These are phyloP conservation scores for Psittacula echo DNA, from an alignment of 2,797 vertebrate genomes.

Conservation along the genomic window DNA sequence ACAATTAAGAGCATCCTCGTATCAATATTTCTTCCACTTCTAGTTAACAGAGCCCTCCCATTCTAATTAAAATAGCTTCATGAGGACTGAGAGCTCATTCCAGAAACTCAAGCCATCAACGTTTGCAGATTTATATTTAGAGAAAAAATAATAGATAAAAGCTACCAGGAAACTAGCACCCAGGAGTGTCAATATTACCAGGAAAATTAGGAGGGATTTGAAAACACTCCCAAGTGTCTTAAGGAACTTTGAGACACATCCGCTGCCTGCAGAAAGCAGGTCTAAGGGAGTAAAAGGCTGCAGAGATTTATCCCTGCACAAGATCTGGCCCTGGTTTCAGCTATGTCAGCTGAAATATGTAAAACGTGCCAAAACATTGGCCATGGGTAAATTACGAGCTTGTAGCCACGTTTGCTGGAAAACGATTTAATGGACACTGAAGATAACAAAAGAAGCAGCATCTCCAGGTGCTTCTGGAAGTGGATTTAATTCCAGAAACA, in stretches of 20 bases:
- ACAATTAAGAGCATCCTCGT: background rate
- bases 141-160: background rate
- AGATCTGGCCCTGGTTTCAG: background rate
- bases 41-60: conserved; percentile 60
- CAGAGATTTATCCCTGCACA: background rate
- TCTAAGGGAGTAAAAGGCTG: background rate
- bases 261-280: background rate
- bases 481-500: background rate
- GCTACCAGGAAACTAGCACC: conserved; percentile 25
- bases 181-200: conserved; percentile 49
- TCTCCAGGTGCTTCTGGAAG: background rate
- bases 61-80: conserved; percentile 63
- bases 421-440: background rate
- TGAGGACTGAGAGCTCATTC: conserved; percentile 39
- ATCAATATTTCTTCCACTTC: conserved; percentile 27
- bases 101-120: conserved; percentile 39
- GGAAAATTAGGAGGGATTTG: conserved; percentile 54
- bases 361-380: background rate
- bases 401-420: background rate
- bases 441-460: conserved; percentile 15
- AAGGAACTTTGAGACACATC: background rate
- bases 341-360: background rate
- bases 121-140: conserved; percentile 20
- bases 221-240: conserved; percentile 1
- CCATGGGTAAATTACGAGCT: background rate